phyloP scores from a whole-genome alignment of 2,113 vertebrate species.

The Otolemur garnettii region DNA sequence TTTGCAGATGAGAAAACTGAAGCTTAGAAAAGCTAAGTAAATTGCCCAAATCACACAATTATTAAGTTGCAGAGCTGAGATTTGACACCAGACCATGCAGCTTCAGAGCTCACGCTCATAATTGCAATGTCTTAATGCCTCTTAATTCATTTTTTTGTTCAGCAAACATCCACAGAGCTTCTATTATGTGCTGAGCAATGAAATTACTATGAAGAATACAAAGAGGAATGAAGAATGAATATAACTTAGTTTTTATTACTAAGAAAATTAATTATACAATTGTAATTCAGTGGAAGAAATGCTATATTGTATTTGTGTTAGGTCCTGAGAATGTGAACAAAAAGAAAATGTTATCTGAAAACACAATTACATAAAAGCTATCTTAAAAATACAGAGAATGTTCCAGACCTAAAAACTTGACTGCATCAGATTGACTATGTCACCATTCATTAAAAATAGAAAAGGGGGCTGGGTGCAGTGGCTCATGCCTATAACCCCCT shows the following conservation, averaged over 20 bases:
- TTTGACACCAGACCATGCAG: background rate
- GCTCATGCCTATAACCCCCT: too few species aligned
- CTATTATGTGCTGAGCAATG: background rate
- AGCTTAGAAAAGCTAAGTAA: background rate
- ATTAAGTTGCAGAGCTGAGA: background rate
- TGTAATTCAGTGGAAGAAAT: slow-evolving; percentile 44
- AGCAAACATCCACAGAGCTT: background rate
- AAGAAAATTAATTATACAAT: slow-evolving; percentile 27
- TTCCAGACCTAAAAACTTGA: background rate
- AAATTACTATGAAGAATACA: background rate
- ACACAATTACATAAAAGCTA: background rate
- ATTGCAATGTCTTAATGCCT: background rate
- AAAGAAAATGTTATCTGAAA: slow-evolving; percentile 25
- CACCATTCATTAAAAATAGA: background rate
- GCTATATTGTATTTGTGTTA: background rate
- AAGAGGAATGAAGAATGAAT: background rate
- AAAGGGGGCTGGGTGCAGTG: background rate
- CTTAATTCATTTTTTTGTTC: background rate
- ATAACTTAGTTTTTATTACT: background rate
- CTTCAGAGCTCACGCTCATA: background rate
- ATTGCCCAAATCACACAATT: background rate
- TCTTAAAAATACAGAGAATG: slow-evolving; percentile 12
- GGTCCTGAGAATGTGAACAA: background rate
- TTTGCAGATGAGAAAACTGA: slow-evolving; percentile 22
- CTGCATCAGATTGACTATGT: background rate